Evolutionary conservation across 1,140 invertebrate genomes (phyloP), one percentile per base, ranked within the genome.

Genomic region (Lepidurus arcticus): DNA sequence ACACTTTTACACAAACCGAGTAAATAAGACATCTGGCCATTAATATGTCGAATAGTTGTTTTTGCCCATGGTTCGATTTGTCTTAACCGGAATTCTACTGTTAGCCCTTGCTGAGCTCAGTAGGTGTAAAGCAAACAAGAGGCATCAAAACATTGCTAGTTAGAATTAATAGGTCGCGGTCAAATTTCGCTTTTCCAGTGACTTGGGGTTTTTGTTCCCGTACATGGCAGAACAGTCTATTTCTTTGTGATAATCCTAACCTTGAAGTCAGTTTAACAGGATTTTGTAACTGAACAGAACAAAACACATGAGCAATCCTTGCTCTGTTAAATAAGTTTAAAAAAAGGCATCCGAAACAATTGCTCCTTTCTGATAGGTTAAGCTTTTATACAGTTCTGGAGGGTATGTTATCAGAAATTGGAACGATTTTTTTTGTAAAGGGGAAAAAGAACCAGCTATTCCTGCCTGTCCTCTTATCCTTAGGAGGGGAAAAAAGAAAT

Each of bases 311-410:
- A 65, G 53, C 53, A 34, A 7, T 65, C 53, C n/a, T 65, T 8
- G 53, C 53, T 65, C 53, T 9, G 16, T 65, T 65, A 11, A 65
- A 21, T 65, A 65, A 65, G n/a, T 7, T 2, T n/a, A 65, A 13
- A 65, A 21, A 65, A 7, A 21, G 47, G 53, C 53, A 65, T 65
- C 53, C 9, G 53, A 65, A 65, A 65, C 53, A 13, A 65, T 65
- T 65, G 53, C 53, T 65, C 53, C 21, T 65, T 65, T 65, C 53
- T n/a, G 53, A 65, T 65, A 65, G 53, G 13, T 65, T 65, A 65
- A 65, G 53, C 53, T 65, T 65, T 65, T 65, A 65, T 65, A 65
- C 53, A 65, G 53, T 65, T 65, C 16, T 65, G 21, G 21, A 65
- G 53, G 53, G 53, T 65, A 13, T 65, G 53, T 65, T 65, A 65